Evolutionary conservation across 2,888 invertebrate species (phyloP).

Genomic region (Papilio elwesi): DNA sequence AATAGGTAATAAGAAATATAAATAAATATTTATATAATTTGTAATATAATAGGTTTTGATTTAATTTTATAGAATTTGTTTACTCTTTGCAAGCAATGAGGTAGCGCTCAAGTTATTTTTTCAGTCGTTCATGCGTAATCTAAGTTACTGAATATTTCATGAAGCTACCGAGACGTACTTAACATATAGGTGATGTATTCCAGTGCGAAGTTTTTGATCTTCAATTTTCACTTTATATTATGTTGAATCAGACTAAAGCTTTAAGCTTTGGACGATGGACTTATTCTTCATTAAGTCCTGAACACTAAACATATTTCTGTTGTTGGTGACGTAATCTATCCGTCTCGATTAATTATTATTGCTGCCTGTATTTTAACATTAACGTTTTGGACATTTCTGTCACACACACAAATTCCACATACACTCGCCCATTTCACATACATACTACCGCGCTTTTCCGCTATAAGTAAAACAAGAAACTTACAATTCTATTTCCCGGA

Average conservation of each 20-base stretch:
- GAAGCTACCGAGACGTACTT: slow-evolving; percentile 29
- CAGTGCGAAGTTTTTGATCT: slow-evolving; percentile 26
- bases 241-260: slow-evolving; percentile 4
- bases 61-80: not conserved
- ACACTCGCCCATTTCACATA: no score
- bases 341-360: no score
- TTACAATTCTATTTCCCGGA: no score
- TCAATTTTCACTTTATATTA: slow-evolving; percentile 18
- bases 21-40: not conserved
- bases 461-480: no score
- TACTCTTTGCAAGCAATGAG: not conserved
- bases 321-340: no score
- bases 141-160: slow-evolving; percentile 31
- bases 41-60: not conserved
- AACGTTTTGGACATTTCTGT: no score
- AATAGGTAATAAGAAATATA: no score
- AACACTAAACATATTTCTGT: no score
- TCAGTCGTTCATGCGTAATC: slow-evolving; percentile 25
- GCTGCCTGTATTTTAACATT: no score
- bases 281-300: no score
- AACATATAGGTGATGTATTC: slow-evolving; percentile 21
- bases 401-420: no score
- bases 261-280: not conserved
- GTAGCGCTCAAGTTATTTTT: slow-evolving; percentile 12
- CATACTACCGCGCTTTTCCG: no score